phyloP scores from a whole-genome alignment of 2,888 invertebrate genomes.

The Idaea dimidiata region DNA sequence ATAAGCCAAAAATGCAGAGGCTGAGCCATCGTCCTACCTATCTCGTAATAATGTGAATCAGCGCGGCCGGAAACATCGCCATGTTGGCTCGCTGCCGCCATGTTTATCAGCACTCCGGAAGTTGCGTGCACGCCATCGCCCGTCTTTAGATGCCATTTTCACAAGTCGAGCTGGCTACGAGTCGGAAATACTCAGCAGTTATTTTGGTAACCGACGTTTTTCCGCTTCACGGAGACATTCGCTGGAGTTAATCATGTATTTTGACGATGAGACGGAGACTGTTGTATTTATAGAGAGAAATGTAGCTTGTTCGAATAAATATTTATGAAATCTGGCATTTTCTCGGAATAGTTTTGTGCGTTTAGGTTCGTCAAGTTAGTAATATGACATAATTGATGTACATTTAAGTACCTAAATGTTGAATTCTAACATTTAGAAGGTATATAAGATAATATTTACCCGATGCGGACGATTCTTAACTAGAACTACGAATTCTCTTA shows the following conservation, averaged over 20 bases:
- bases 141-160: conserved; percentile 74
- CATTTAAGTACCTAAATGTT: no score
- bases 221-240: conserved; percentile 73
- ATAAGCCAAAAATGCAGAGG: conserved; percentile 74
- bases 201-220: conserved; percentile 74
- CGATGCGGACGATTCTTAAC: no score
- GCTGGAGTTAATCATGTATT: conserved; percentile 69
- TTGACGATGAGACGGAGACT: conserved; percentile 54
- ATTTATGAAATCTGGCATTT: conserved; percentile 57
- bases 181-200: conserved; percentile 75
- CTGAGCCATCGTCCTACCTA: conserved; percentile 65
- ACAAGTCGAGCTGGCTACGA: conserved; percentile 62
- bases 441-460: background rate
- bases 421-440: no score
- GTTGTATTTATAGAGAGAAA: conserved; percentile 67
- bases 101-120: conserved; percentile 78
- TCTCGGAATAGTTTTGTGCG: conserved; percentile 37
- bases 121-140: conserved; percentile 77
- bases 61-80: conserved; percentile 76
- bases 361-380: background rate
- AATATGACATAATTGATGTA: background rate
- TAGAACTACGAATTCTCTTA: no score
- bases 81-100: conserved; percentile 76
- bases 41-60: conserved; percentile 70
- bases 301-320: conserved; percentile 52